These are phyloP conservation scores for Drosophila barbarae DNA, from an alignment of 2,888 invertebrate species.

Conservation along the genomic window DNA sequence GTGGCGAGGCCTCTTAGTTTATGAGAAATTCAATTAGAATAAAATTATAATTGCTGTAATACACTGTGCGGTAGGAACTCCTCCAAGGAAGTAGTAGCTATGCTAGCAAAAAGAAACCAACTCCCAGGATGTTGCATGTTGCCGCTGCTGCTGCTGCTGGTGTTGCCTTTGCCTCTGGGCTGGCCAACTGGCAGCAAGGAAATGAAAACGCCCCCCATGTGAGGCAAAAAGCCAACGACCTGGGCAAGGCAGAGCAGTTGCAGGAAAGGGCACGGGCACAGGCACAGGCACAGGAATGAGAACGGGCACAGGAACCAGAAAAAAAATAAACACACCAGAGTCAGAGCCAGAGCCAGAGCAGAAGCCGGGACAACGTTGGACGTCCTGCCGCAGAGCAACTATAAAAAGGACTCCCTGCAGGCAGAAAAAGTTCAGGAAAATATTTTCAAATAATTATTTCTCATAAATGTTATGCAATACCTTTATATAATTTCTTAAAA, in stretches of 20 bases:
- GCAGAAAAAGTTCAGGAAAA: neutral
- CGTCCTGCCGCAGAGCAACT: constrained; percentile 55
- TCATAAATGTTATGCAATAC: too few species aligned
- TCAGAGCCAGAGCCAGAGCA: constrained; percentile 33
- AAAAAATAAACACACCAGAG: constrained; percentile 50
- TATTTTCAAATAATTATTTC: too few species aligned
- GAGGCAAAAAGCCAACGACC: constrained; percentile 71
- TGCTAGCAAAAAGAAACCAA: constrained; percentile 20
- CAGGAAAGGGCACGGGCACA: neutral
- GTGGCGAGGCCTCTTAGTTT: constrained; percentile 49
- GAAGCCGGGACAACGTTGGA: constrained; percentile 34
- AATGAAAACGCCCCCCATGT: constrained; percentile 73
- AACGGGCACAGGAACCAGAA: constrained; percentile 17
- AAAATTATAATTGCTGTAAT: constrained; percentile 61
- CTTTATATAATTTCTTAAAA: too few species aligned
- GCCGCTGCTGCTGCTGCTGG: constrained; percentile 35
- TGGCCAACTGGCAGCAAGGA: constrained; percentile 55
- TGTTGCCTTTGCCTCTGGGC: constrained; percentile 45
- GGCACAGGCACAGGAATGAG: neutral
- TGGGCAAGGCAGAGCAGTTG: constrained; percentile 32
- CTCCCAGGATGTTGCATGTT: constrained; percentile 71
- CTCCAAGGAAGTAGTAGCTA: constrained; percentile 6
- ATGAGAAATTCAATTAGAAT: constrained; percentile 68
- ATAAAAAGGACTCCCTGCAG: constrained; percentile 48
- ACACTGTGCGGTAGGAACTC: constrained; percentile 2